These are phyloP conservation scores for Uria lomvia DNA, from an alignment of 2,113 vertebrate genomes.

Conservation along the genomic window DNA sequence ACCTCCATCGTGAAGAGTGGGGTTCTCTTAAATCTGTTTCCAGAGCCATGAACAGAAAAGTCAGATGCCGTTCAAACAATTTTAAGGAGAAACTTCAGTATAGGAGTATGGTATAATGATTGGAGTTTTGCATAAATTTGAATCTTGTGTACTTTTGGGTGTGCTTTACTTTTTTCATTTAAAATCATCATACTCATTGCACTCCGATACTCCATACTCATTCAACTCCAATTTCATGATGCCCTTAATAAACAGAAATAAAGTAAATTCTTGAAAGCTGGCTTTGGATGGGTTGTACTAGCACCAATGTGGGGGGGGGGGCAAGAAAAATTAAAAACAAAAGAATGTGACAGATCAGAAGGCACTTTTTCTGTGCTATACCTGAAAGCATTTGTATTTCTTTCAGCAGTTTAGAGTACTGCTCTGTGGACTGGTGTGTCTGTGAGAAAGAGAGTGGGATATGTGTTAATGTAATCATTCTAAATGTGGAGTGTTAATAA, in stretches of 20 bases:
- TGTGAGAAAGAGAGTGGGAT: slow-evolving; percentile 18
- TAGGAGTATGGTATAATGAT: neutral
- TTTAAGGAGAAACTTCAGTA: neutral
- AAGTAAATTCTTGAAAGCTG: neutral
- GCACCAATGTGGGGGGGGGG: neutral
- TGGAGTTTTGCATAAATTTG: neutral
- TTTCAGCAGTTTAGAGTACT: neutral
- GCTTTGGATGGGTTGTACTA: neutral
- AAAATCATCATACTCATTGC: neutral
- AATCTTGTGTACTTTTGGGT: neutral
- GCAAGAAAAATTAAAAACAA: neutral
- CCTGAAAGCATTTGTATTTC: slow-evolving; percentile 17
- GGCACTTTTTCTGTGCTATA: neutral
- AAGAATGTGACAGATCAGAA: neutral
- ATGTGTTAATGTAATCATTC: slow-evolving; percentile 43
- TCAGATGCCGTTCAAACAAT: slow-evolving; percentile 3
- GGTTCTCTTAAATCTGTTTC: neutral
- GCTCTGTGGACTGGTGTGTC: neutral
- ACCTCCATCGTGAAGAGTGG: neutral
- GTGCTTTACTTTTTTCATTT: neutral
- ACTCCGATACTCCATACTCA: neutral
- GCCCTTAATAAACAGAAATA: neutral
- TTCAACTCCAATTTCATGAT: neutral
- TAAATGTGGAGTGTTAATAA: slow-evolving; percentile 57
- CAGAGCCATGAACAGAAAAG: neutral